phyloP scores from a whole-genome alignment of 2,797 vertebrate species.

The Huso huso region DNA sequence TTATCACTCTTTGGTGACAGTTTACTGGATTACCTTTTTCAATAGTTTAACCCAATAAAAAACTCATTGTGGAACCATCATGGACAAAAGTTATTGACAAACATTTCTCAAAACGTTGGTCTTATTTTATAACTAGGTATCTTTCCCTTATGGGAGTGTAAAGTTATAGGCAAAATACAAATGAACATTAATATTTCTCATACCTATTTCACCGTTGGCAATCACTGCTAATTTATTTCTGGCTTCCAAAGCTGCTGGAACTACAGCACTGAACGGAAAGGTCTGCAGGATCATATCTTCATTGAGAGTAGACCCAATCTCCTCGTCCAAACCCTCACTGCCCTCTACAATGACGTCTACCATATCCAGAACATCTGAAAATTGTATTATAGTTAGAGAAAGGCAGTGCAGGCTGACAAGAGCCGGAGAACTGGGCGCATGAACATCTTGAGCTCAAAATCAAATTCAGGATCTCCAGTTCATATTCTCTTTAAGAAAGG shows the following conservation, averaged over 20 bases:
- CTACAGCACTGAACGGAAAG: conserved; percentile 83
- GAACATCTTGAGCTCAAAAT: too few relatives aligned
- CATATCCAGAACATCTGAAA: conserved; percentile 83
- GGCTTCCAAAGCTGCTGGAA: conserved; percentile 79
- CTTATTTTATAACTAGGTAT: too few relatives aligned
- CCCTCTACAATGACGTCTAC: conserved; percentile 82
- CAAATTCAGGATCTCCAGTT: too few relatives aligned
- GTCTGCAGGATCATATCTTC: conserved; percentile 76
- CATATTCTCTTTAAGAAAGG: not conserved
- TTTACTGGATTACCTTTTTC: too few relatives aligned
- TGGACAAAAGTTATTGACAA: too few relatives aligned
- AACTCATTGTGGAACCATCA: too few relatives aligned
- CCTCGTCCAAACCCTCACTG: conserved; percentile 68
- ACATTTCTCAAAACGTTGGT: too few relatives aligned
- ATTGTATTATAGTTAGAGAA: not conserved
- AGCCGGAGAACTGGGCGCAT: not conserved
- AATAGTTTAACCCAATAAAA: too few relatives aligned
- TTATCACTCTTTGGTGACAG: too few relatives aligned
- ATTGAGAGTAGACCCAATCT: conserved; percentile 64
- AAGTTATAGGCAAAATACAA: not conserved
- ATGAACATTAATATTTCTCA: not conserved
- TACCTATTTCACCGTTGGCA: conserved; percentile 57
- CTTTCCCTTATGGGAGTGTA: too few relatives aligned
- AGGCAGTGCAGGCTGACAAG: not conserved
- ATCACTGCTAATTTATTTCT: conserved; percentile 66